Percentiles rank a stretch among this genome's conserved stretches.
Evolutionary conservation across 2,113 vertebrate genomes (phyloP).

Genomic region (Ibidorhyncha struthersii): DNA sequence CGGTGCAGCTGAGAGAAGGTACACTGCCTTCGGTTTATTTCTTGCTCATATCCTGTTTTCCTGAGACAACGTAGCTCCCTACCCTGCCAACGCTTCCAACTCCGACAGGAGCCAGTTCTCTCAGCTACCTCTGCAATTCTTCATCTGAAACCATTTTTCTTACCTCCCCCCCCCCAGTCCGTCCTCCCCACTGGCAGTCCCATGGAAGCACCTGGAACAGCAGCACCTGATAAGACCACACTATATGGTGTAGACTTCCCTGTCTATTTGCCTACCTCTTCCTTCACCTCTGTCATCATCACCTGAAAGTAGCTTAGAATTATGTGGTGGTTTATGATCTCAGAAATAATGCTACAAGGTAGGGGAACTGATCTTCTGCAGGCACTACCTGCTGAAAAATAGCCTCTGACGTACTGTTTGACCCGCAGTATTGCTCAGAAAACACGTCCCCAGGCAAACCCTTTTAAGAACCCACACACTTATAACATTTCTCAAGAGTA

Average conservation of each 20-base stretch:
- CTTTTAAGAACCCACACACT: neutral
- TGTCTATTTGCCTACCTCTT: neutral
- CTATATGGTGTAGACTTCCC: neutral
- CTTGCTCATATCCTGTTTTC: neutral
- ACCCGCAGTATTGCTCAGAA: neutral
- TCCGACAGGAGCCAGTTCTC: neutral
- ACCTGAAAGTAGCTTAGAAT: neutral
- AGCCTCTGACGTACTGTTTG: neutral
- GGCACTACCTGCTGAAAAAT: neutral
- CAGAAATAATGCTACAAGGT: neutral
- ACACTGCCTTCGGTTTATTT: neutral
- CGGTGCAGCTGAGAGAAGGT: neutral
- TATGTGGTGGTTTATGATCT: neutral
- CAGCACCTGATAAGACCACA: fast-evolving
- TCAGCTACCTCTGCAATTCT: neutral
- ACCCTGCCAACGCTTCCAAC: neutral
- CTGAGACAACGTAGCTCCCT: neutral
- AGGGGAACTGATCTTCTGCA: neutral
- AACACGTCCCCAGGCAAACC: neutral
- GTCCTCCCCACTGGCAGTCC: neutral
- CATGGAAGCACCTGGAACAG: neutral
- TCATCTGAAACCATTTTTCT: neutral
- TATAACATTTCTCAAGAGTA: neutral
- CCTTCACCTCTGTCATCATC: neutral
- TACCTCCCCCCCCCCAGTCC: neutral